Evolutionary conservation across 2,113 vertebrate species (phyloP), one percentile per base, ranked within the genome.

Genomic region (Malurus elegans): DNA sequence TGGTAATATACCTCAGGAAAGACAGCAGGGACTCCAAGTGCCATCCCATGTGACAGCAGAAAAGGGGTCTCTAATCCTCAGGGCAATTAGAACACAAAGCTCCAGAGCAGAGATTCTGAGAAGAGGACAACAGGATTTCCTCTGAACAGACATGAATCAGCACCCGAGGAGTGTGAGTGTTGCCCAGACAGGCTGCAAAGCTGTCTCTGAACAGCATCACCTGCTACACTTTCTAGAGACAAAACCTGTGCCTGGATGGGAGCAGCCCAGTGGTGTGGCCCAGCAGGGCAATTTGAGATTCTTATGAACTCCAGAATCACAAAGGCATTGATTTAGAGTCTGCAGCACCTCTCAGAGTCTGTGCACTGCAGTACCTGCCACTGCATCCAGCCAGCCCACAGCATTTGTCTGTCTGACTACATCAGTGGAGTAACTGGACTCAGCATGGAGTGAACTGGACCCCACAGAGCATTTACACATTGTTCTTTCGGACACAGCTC

Each of bases 11-110:
- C 25, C 34, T 51, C 48, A 54, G 51, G 47, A 56, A 51, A 78
- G 40, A 38, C 1, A 5, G 36, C 56, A 74, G 42, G 36, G 44
- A 69, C n/a, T 57, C 54, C 54, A n/a, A 67, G n/a, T 60, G 47
- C 61, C 38, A 26, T 47, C 38, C 47, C 29, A 47, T 0, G 0
- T 17, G 34, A 61, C 34, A n/a, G 40, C 25, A 72, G 54, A n/a
- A 66, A 70, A 79, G 20, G 12, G 18, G 10, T 28, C 61, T 66
- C 38, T 75, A 14, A 19, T 38, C 18, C 44, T 25, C 4, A 0
- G 18, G n/a, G 12, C 45, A 53, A 23, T 13, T n/a, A 40, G 25
- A 64, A 38, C 42, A 76, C 32, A 45, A 21, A 60, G 57, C 44
- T 71, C 18, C 65, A 75, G 44, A 71, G 40, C 57, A 62, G 28